Base-by-base conservation (phyloP, 2,888 invertebrate genomes). In the Lypha dubia region DNA sequence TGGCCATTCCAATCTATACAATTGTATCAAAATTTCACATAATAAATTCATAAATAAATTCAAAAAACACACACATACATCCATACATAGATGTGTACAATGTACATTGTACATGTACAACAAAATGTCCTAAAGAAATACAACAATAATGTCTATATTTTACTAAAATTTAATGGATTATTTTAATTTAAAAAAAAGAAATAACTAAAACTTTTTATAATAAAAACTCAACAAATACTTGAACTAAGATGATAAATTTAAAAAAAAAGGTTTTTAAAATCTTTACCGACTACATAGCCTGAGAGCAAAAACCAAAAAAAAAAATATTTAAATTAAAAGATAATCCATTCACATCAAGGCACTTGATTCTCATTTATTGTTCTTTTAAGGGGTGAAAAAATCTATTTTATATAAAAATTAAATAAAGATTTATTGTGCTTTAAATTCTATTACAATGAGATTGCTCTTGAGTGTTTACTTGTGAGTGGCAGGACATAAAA, bases 21-120 rank as follows among this genome's bases (percentile, higher is more conserved):
- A 67, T 46, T 76, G 35, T 58, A 67, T 58, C 38, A 38, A n/a
- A 24, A 38, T 76, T 68, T 41, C 53, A 75, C 41, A 60, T 73
- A 73, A 83, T 83, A 77, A 68, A 77, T 77, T 77, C 83, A 83
- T 83, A 82, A 83, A 77, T 71, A 60, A 77, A 67, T 51, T 38
- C 70, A 22, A 49, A 74, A 38, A 32, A 70, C 63, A 67, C n/a
- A n/a, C n/a, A n/a, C n/a, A n/a, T n/a, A n/a, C n/a, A n/a, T n/a
- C n/a, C n/a, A n/a, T n/a, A 70, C 56, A 58, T 32, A 24, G 58
- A 44, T 44, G 38, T 6, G 22, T 24, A 9, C 9, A 46, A 35
- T n/a, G n/a, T n/a, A 73, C 38, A 63, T 41, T 38, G 24, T 6
- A 51, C 51, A 20, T 9, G 15, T 22, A n/a, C n/a, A 22, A 41